phyloP scores from a whole-genome alignment of 2,888 invertebrate genomes.

The Plagodis pulveraria region DNA sequence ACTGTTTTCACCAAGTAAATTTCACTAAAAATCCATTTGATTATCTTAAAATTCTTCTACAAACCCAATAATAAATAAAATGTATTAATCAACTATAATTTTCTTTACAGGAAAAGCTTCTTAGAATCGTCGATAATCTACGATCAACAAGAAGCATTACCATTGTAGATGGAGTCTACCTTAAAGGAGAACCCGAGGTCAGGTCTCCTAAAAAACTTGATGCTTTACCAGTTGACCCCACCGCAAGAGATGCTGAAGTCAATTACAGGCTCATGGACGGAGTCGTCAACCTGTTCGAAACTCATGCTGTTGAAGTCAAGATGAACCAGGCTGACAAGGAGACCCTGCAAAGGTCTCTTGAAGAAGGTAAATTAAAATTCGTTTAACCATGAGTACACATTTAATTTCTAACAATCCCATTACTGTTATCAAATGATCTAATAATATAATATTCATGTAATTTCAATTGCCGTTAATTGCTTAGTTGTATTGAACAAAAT shows the following conservation, averaged over 20 bases:
- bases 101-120: constrained; percentile 86
- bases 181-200: constrained; percentile 81
- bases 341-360: constrained; percentile 91
- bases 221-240: constrained; percentile 88
- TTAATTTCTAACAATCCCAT: too few species aligned
- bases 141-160: constrained; percentile 76
- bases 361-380: constrained; percentile 87
- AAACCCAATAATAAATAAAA: too few species aligned
- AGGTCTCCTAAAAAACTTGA: constrained; percentile 86
- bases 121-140: constrained; percentile 87
- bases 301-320: constrained; percentile 92
- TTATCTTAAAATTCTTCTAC: too few species aligned
- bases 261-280: constrained; percentile 90
- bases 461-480: too few species aligned
- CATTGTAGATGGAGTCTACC: constrained; percentile 86
- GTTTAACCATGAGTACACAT: not conserved
- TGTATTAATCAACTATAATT: not conserved
- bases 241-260: constrained; percentile 89
- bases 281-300: constrained; percentile 90
- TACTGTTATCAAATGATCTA: too few species aligned
- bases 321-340: constrained; percentile 90
- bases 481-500: too few species aligned
- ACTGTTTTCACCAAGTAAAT: too few species aligned
- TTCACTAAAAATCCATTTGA: too few species aligned
- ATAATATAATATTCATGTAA: too few species aligned